A percentile compares a stretch with the other conserved stretches of the same genome.
Evolutionary conservation across 1,140 invertebrate species (phyloP).

Genomic region (Zaprionus tsacasi): DNA sequence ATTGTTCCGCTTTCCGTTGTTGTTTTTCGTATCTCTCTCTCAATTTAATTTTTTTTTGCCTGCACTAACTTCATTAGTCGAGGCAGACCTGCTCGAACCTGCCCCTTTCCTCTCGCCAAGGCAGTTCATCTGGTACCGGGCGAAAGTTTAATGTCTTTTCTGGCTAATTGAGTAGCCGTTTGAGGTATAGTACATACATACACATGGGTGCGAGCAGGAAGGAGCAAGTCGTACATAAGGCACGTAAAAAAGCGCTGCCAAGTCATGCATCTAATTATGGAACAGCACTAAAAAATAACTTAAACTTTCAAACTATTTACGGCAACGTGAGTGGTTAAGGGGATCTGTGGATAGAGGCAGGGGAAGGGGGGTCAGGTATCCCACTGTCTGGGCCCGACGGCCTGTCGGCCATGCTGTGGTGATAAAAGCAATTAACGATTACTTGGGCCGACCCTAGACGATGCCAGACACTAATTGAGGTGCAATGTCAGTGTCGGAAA

Average conservation of each 20-base stretch:
- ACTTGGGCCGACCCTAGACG: conserved; percentile 51
- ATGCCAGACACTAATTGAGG: conserved; percentile 33
- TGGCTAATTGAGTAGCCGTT: conserved; percentile 75
- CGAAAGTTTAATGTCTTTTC: conserved; percentile 82
- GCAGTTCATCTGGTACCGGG: conserved; percentile 32
- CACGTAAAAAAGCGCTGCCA: conserved; percentile 66
- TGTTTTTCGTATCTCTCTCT: conserved; percentile 6
- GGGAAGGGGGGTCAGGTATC: not conserved
- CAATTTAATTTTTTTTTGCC: not conserved
- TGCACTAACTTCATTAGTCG: conserved; percentile 68
- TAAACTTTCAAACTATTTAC: conserved; percentile 59
- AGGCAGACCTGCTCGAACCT: conserved; percentile 47
- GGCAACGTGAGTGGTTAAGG: conserved; percentile 31
- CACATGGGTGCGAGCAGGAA: not conserved
- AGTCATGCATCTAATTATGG: conserved; percentile 81
- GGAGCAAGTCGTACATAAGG: conserved; percentile 6
- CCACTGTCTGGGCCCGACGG: conserved; percentile 14
- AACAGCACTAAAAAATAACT: conserved; percentile 53
- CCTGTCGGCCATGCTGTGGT: conserved; percentile 37
- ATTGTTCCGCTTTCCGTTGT: conserved; percentile 34
- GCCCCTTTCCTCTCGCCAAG: not conserved
- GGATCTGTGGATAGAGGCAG: no score
- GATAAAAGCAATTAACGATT: conserved; percentile 72
- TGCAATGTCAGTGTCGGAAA: conserved; percentile 31
- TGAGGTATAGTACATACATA: not conserved